Evolutionary conservation across 30 jellyfish, hydroid and myxozoan genomes (phyloP).

Genomic region (Haliclystus octoradiatus): DNA sequence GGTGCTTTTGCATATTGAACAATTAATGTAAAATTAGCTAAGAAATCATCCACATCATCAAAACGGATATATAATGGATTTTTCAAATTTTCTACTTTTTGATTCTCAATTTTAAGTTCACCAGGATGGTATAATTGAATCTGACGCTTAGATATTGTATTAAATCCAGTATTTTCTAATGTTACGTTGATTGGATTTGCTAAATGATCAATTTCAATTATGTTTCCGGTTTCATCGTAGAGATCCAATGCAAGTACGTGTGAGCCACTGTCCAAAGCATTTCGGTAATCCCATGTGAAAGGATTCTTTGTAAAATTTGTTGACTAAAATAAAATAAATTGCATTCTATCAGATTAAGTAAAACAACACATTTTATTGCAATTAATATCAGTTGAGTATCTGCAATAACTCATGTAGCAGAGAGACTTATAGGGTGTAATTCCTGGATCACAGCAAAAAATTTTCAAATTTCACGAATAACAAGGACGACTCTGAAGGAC

Average conservation of each 20-base stretch:
- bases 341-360: no score
- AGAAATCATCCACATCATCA: conserved; percentile 22
- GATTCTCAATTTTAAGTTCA: conserved; percentile 30
- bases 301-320: conserved; percentile 35
- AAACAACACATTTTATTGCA: no score
- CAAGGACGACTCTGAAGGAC: no score
- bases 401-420: no score
- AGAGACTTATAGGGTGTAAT: no score
- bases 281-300: conserved; percentile 42
- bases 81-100: conserved; percentile 10
- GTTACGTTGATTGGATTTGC: conserved; percentile 20
- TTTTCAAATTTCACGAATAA: no score
- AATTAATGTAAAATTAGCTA: conserved; percentile 30
- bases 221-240: not conserved
- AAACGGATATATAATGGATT: conserved; percentile 34
- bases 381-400: no score
- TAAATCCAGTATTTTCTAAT: conserved; percentile 20
- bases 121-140: conserved; percentile 20
- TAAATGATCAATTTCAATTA: conserved; percentile 21
- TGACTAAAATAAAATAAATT: no score
- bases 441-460: no score
- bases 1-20: conserved; percentile 72
- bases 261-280: conserved; percentile 41
- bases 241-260: conserved; percentile 27
- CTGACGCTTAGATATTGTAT: conserved; percentile 9